Conservation (phyloP, 2,888 invertebrate species). For the Crioceris asparagi region DNA sequence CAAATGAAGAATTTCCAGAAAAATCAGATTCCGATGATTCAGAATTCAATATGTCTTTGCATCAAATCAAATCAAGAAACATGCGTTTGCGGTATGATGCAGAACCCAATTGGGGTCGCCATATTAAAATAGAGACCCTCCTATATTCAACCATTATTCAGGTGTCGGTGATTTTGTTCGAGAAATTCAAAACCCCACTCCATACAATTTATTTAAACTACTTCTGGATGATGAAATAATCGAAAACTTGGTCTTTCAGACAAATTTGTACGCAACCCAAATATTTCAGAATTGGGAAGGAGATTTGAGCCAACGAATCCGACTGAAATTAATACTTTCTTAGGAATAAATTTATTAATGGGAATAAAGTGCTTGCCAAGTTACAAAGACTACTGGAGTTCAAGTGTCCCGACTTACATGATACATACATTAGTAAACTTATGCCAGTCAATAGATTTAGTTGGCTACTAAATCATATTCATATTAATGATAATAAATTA, state of each 20-base stretch:
- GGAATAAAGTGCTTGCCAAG: constrained; percentile 11
- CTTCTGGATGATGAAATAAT: constrained; percentile 3
- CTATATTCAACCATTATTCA: no score
- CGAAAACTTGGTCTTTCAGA: constrained; percentile 6
- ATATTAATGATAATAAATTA: constrained; percentile 16
- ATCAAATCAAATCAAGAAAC: no score
- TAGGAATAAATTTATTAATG: constrained; percentile 13
- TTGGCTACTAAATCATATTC: constrained; percentile 15
- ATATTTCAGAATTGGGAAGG: background rate
- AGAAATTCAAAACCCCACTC: background rate
- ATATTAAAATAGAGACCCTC: no score
- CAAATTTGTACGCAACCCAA: constrained; percentile 6
- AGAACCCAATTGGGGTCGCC: no score
- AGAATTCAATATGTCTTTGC: no score
- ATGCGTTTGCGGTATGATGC: no score
- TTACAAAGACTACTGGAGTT: constrained; percentile 12
- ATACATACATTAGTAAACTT: constrained; percentile 7
- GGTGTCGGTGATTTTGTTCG: no score
- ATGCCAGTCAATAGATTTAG: constrained; percentile 12
- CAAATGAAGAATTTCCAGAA: no score
- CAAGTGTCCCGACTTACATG: constrained; percentile 9
- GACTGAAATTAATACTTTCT: constrained; percentile 10
- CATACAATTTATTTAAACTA: constrained; percentile 2
- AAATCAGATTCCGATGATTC: no score
- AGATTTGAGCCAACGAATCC: constrained; percentile 6